These are phyloP conservation scores for Leiothrix lutea DNA, from an alignment of 2,113 vertebrate species.

Conservation along the genomic window DNA sequence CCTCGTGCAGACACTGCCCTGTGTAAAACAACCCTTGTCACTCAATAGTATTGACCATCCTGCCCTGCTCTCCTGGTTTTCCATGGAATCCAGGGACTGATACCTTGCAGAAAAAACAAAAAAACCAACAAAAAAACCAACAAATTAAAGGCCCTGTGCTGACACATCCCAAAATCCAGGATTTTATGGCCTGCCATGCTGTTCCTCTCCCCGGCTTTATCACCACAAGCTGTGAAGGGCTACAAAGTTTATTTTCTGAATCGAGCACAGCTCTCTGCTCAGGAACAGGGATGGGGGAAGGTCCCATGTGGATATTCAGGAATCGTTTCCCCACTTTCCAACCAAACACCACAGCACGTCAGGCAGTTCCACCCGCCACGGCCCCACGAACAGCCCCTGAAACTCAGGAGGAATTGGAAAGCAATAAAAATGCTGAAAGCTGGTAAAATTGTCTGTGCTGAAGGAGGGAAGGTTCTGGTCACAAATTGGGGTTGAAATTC, in stretches of 20 bases:
- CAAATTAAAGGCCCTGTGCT: background rate
- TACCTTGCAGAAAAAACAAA: background rate
- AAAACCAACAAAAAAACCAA: background rate
- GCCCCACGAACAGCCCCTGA: background rate
- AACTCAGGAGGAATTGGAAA: background rate
- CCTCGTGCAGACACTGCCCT: background rate
- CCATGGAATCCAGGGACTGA: background rate
- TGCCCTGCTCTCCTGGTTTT: background rate
- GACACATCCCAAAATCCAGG: background rate
- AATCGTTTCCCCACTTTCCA: background rate
- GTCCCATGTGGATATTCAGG: background rate
- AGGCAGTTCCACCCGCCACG: rapidly evolving
- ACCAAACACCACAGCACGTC: background rate
- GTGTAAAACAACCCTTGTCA: conserved; percentile 16
- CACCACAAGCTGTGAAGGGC: background rate
- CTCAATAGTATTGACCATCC: background rate
- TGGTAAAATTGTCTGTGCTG: background rate
- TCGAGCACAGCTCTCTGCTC: background rate
- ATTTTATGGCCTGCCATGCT: background rate
- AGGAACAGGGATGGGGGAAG: rapidly evolving
- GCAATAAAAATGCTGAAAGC: background rate
- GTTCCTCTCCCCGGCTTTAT: background rate
- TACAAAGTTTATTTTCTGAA: background rate
- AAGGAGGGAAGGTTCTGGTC: background rate
- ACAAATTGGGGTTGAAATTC: background rate